A percentile compares a stretch with the other conserved stretches of the same genome.
These are phyloP conservation scores for Platycercus adscitus DNA, from an alignment of 2,113 vertebrate genomes.

Conservation along the genomic window DNA sequence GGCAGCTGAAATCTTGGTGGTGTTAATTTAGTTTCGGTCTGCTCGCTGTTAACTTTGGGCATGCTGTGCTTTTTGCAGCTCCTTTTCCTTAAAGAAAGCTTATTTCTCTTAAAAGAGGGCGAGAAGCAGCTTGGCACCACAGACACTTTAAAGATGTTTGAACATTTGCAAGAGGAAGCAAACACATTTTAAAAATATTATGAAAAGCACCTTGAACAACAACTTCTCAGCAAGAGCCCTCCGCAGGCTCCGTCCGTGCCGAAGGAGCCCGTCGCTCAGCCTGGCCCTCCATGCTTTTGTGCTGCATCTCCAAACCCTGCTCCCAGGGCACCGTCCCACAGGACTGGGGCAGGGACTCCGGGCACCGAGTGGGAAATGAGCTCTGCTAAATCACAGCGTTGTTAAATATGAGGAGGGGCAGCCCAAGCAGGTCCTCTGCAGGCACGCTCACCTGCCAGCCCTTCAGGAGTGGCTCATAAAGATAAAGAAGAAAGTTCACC, in stretches of 20 bases:
- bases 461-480: background rate
- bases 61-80: slow-evolving; percentile 33
- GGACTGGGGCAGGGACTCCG: background rate
- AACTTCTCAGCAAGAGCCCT: slow-evolving; percentile 27
- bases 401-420: background rate
- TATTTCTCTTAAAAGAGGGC: slow-evolving; percentile 31
- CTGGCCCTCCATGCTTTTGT: slow-evolving; percentile 56
- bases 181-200: slow-evolving; percentile 46
- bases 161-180: slow-evolving; percentile 40
- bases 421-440: background rate
- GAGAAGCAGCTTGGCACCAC: slow-evolving; percentile 54
- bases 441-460: background rate
- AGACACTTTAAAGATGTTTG: slow-evolving; percentile 50
- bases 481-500: background rate
- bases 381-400: background rate
- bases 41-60: slow-evolving; percentile 36
- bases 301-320: slow-evolving; percentile 63
- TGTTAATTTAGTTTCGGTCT: slow-evolving; percentile 47
- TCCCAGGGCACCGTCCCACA: background rate
- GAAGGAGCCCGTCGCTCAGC: slow-evolving; percentile 23
- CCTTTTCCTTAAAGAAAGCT: slow-evolving; percentile 7
- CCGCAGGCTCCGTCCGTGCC: slow-evolving; percentile 22
- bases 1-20: slow-evolving; percentile 57
- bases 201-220: slow-evolving; percentile 45
- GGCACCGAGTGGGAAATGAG: background rate